Evolutionary conservation across 1,140 invertebrate genomes (phyloP), one percentile per base, ranked within the genome.

Genomic region (Drosophila parabipectinata): DNA sequence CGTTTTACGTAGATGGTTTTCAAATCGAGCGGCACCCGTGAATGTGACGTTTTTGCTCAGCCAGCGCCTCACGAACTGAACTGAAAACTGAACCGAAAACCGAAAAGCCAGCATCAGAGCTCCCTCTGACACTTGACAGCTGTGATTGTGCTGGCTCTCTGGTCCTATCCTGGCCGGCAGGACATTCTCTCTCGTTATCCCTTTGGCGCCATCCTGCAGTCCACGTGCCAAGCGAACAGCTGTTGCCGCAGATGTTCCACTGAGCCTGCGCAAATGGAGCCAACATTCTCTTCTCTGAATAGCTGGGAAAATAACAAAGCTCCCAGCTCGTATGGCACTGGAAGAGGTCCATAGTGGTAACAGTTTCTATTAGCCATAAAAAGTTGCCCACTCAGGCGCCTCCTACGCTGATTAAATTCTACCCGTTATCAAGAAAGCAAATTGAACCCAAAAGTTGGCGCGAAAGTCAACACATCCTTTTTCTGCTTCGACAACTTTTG

Each of bases 51-150:
- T 87, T 78, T 72, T 68, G 74, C 66, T 68, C 60, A 78, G 77
- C 64, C 62, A 80, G 82, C 72, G 82, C 77, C 77, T 78, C 82
- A 85, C 82, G 62, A 87, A 87, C 82, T 87, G 64, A 85, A 18
- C 51, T n/a, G 32, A 47, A 47, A 47, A 18, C 41, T 21, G 8
- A 21, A 21, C 4, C 44, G 44, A 47, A 47, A 21, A 28, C 58
- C 62, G 63, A 66, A 67, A 57, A 61, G 59, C 71, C 80, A 85
- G 81, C 81, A 80, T 84, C 81, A 67, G 60, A 67, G 60, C 76
- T 80, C 62, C 78, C 72, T 18, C 57, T 26, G 77, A 59, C 59
- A 68, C 47, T 59, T 60, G 62, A 77, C 79, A 84, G 80, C 80
- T 84, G 80, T 79, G 79, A 82, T 77, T 79, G 24, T 41, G 12